These are phyloP conservation scores for Eulimnadia texana DNA, from an alignment of 1,140 invertebrate genomes.

Conservation along the genomic window DNA sequence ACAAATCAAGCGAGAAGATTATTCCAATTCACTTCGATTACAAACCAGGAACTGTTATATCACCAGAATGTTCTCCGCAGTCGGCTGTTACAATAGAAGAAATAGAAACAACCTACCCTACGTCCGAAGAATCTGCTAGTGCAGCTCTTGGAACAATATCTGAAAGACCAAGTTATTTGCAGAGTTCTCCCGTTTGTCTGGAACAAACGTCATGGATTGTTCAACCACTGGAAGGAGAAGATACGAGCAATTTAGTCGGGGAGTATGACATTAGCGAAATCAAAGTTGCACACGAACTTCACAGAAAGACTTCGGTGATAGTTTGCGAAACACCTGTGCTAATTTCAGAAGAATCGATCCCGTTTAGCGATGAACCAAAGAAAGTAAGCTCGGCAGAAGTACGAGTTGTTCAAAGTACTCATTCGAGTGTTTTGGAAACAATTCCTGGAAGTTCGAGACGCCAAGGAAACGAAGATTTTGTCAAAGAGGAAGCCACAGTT, in stretches of 20 bases:
- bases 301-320: slow-evolving; percentile 9
- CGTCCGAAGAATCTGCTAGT: too few species aligned
- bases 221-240: slow-evolving; percentile 4
- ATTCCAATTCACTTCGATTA: slow-evolving; percentile 9
- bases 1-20: slow-evolving; percentile 3
- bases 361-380: slow-evolving; percentile 2
- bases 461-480: too few species aligned
- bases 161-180: too few species aligned
- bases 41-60: slow-evolving; percentile 5
- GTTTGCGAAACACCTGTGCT: slow-evolving; percentile 13
- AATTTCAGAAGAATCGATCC: slow-evolving; percentile 10
- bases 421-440: too few species aligned
- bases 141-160: too few species aligned
- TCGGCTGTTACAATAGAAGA: slow-evolving; percentile 8
- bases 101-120: slow-evolving; percentile 10
- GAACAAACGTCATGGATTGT: slow-evolving; percentile 13
- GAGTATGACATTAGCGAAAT: slow-evolving; percentile 16
- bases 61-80: not conserved
- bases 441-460: too few species aligned
- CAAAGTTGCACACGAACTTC: slow-evolving; percentile 12
- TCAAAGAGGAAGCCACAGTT: too few species aligned
- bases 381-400: too few species aligned
- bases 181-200: not conserved
- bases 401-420: too few species aligned
- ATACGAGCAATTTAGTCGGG: slow-evolving; percentile 2